Conservation (phyloP, 2,113 vertebrate genomes). For the Thalassarche chlororhynchos region DNA sequence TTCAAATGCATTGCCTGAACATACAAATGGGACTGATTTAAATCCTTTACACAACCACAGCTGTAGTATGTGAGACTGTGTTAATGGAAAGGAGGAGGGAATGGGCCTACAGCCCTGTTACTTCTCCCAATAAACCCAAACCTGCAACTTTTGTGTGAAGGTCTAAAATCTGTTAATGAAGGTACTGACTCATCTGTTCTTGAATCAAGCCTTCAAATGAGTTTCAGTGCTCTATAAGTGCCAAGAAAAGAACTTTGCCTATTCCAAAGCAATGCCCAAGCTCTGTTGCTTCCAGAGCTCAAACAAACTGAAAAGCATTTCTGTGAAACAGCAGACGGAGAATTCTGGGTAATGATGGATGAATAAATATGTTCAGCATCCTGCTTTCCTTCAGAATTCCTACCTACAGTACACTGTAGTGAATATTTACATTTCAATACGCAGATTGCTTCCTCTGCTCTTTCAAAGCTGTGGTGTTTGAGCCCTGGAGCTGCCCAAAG, state of each 20-base stretch:
- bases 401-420: not conserved
- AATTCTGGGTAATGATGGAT: constrained; percentile 11
- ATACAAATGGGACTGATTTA: not conserved
- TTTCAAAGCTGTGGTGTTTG: constrained; percentile 12
- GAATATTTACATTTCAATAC: constrained; percentile 56
- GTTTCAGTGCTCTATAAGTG: not conserved
- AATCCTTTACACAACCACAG: not conserved
- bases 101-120: not conserved
- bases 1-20: not conserved
- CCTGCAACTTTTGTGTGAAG: not conserved
- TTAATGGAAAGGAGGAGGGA: not conserved
- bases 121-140: not conserved
- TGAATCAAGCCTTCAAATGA: not conserved
- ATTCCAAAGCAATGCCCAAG: not conserved
- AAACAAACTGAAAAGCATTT: constrained; percentile 47
- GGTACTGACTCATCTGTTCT: constrained; percentile 13
- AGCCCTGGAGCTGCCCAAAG: not conserved
- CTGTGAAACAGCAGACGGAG: not conserved
- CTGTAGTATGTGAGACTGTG: not conserved
- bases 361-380: constrained; percentile 35
- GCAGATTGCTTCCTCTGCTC: constrained; percentile 3
- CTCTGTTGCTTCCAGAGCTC: constrained; percentile 32
- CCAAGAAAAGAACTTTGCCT: constrained; percentile 8
- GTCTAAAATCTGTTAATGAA: constrained; percentile 36
- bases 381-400: constrained; percentile 23